Evolutionary conservation across 1,140 invertebrate genomes (phyloP), one percentile per base, ranked within the genome.

Genomic region (Zaprionus camerounensis): DNA sequence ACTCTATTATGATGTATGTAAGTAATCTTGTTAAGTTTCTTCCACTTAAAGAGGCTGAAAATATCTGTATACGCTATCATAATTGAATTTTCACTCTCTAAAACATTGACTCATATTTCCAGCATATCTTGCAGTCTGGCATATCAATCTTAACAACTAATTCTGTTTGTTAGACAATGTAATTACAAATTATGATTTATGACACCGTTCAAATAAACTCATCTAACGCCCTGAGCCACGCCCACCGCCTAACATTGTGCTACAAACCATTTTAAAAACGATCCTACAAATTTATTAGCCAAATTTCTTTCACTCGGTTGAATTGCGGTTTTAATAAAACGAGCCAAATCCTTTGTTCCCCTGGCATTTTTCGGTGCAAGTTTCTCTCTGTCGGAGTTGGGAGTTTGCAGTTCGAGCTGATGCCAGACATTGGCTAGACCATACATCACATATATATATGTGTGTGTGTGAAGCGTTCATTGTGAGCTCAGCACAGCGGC

Each of bases 261-360:
- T 75, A 2, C 58, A 67, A 26, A 56, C 53, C 34, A 38, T 57
- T 71, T 72, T 62, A 74, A 80, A 55, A 36, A 34, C 36, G 51
- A 55, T 24, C 15, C 63, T 28, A 76, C 28, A 65, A 62, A 80
- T 78, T 68, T 76, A 71, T 72, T 70, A 38, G 31, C 61, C 62
- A 28, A 76, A 75, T 77, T 59, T 78, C 65, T 66, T 61, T 71
- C 68, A 28, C 58, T 76, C 46, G 56, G 31, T 44, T 76, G 55
- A 73, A 70, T 68, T 73, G 75, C 58, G 74, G 86, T 88, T 87
- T 87, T 87, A 87, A 88, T 87, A 83, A 78, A 82, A 87, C 71
- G 75, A 53, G 38, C 56, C 61, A 65, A 61, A 41, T 63, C 62
- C 55, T 67, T 72, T 75, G 72, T 75, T 57, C 34, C 55, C 22